phyloP scores from a whole-genome alignment of 1,140 invertebrate species.

The Brachystomella parvula region DNA sequence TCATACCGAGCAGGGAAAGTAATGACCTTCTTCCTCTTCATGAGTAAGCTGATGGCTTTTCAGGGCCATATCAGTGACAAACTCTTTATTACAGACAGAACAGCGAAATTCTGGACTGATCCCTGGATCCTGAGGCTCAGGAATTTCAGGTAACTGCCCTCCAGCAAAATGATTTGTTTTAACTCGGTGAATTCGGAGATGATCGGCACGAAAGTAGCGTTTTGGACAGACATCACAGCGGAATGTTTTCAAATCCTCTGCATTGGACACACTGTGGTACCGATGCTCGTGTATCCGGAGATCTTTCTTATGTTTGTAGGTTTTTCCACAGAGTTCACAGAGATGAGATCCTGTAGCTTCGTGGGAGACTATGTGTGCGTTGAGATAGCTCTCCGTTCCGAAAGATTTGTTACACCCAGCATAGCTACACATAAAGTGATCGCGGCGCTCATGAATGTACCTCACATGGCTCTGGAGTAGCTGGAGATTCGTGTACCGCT shows the following conservation, averaged over 20 bases:
- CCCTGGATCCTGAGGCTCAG: background rate
- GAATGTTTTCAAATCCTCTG: background rate
- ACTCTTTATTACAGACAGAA: background rate
- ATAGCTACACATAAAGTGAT: background rate
- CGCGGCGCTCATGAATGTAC: background rate
- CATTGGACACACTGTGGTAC: background rate
- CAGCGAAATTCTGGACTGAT: background rate
- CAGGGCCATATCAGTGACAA: background rate
- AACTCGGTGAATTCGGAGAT: background rate
- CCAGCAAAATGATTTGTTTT: background rate
- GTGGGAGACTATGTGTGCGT: conserved; percentile 1
- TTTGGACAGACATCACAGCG: conserved; percentile 1
- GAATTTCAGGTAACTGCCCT: background rate
- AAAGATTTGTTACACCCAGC: background rate
- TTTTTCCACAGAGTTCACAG: background rate
- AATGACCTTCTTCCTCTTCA: background rate
- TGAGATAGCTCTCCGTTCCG: background rate
- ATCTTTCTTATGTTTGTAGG: conserved; percentile 1
- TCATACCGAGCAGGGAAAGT: too few relatives aligned
- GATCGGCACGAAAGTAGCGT: conserved; percentile 1
- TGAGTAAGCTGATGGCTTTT: background rate
- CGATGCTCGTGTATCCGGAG: background rate
- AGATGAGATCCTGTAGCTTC: background rate
- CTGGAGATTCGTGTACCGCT: background rate
- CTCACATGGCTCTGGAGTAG: background rate